Conservation (phyloP, 2,888 invertebrate genomes). For the Dromius quadrimaculatus region DNA sequence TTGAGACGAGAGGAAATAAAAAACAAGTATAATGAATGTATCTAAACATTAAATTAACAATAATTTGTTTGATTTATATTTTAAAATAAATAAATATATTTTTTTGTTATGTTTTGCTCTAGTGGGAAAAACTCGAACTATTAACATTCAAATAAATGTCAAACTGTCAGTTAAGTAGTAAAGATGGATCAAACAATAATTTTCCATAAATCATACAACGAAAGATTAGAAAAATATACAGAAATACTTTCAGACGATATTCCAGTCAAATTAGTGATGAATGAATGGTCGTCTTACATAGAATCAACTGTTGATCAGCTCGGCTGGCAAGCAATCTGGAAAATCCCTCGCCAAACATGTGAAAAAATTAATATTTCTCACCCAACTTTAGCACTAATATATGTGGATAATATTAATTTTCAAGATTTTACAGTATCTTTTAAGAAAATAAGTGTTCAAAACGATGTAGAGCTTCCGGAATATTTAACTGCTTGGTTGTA, state of each 20-base stretch:
- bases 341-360: slow-evolving; percentile 74
- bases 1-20: too few relatives aligned
- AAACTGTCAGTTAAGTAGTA: slow-evolving; percentile 1
- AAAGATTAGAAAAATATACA: slow-evolving; percentile 69
- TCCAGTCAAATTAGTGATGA: slow-evolving; percentile 62
- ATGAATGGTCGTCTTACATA: slow-evolving; percentile 71
- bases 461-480: slow-evolving; percentile 64
- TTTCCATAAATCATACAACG: slow-evolving; percentile 71
- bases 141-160: slow-evolving; percentile 3
- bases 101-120: too few relatives aligned
- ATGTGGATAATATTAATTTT: slow-evolving; percentile 72
- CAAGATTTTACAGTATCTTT: slow-evolving; percentile 70
- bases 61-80: too few relatives aligned
- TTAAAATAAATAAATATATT: too few relatives aligned
- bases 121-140: background rate
- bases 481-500: slow-evolving; percentile 72
- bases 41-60: too few relatives aligned
- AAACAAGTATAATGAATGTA: too few relatives aligned
- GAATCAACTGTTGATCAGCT: slow-evolving; percentile 74
- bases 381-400: slow-evolving; percentile 74
- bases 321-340: slow-evolving; percentile 80
- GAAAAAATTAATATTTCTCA: slow-evolving; percentile 75
- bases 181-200: slow-evolving; percentile 71
- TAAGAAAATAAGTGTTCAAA: slow-evolving; percentile 68
- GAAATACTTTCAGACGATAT: slow-evolving; percentile 65